Evolutionary conservation across 2,888 invertebrate species (phyloP), one percentile per base, ranked within the genome.

Genomic region (Phyllotreta striolata): DNA sequence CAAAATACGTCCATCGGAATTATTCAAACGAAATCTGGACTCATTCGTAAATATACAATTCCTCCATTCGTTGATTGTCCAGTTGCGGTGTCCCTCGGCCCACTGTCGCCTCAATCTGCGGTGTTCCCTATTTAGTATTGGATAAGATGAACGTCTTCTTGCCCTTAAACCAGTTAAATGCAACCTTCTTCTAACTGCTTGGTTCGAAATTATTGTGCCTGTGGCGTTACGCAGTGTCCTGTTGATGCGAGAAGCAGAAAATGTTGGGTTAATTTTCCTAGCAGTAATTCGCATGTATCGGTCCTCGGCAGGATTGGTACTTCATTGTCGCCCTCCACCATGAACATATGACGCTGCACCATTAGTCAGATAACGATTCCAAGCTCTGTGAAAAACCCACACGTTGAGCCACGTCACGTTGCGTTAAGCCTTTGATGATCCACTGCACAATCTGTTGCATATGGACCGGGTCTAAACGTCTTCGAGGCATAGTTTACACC

Each of bases 81-180:
- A 10, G 10, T 41, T 41, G 41, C 41, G 41, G 41, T 41, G 41
- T 41, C 1, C 9, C 10, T 41, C 10, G 10, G 10, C 41, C 41
- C 41, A 24, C 4, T 24, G 41, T 4, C 41, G 9, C 10, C 41
- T 41, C 41, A 41, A 3, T 41, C 41, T 41, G 2, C 41, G 41
- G 5, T 41, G 41, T 6, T 41, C 1, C 41, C 41, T 41, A 10
- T 9, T 41, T 41, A 41, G 41, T 10, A 41, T 1, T 41, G 41
- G 10, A 41, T 41, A 6, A 41, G 41, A 10, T 41, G 41, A 41
- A 41, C 41, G 41, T 41, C 41, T 41, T 41, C 41, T 41, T 41
- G 41, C 41, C 10, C 1, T 41, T 4, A 41, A 41, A 41, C 1
- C 41, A 41, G 5, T 41, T 41, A 41, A n/a, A 4, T 41, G 41